Conservation (phyloP, 2,888 invertebrate species). For the Scaptomyza reducta region DNA sequence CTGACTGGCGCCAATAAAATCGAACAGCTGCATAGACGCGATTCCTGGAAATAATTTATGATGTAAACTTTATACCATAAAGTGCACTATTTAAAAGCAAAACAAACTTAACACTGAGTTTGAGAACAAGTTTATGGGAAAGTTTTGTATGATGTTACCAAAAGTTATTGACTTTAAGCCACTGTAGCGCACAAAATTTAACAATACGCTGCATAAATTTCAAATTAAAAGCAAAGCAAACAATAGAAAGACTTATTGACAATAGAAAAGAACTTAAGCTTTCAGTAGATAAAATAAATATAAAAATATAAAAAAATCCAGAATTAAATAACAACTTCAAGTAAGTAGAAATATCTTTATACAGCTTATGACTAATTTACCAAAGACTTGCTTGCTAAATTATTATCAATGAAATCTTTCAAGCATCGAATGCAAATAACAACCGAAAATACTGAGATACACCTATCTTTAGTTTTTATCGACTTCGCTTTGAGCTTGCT, state of each 20-base stretch:
- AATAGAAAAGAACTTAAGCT: not conserved
- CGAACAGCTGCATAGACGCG: slow-evolving; percentile 47
- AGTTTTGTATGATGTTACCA: not conserved
- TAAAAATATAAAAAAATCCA: too few species aligned
- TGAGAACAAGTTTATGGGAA: not conserved
- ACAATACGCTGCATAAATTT: slow-evolving; percentile 10
- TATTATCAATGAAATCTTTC: slow-evolving; percentile 42
- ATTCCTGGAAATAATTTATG: slow-evolving; percentile 33
- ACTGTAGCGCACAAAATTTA: slow-evolving; percentile 1
- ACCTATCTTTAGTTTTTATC: not conserved
- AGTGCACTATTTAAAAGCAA: too few species aligned
- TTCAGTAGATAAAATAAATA: not conserved
- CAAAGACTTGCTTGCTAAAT: not conserved
- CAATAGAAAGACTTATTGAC: slow-evolving; percentile 1
- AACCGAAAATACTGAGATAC: not conserved
- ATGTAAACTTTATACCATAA: too few species aligned
- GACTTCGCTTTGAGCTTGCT: slow-evolving; percentile 2
- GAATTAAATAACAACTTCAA: not conserved
- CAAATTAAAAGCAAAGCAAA: slow-evolving; percentile 3
- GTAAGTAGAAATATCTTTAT: slow-evolving; percentile 9
- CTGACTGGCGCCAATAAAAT: slow-evolving; percentile 66
- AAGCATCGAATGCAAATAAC: slow-evolving; percentile 3
- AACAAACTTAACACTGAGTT: not conserved
- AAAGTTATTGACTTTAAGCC: not conserved
- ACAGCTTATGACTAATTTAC: slow-evolving; percentile 29